Evolutionary conservation across 2,113 vertebrate species (phyloP).

Genomic region (Rhinoptilus africanus): DNA sequence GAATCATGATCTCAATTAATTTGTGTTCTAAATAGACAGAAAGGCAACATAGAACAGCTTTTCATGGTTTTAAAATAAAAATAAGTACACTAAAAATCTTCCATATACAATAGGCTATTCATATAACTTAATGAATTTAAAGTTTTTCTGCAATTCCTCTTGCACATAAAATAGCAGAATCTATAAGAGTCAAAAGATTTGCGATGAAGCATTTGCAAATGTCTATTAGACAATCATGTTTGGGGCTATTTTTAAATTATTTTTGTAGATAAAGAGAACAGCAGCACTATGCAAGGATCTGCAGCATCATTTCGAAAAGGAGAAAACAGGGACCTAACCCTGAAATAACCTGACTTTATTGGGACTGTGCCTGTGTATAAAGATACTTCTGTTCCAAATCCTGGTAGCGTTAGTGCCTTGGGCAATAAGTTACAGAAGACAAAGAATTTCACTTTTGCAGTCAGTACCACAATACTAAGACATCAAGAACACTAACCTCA

Average conservation of each 20-base stretch:
- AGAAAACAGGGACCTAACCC: neutral
- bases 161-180: neutral
- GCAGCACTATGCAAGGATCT: neutral
- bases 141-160: neutral
- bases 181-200: neutral
- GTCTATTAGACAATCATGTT: neutral
- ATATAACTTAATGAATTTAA: neutral
- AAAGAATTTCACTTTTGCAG: conserved; percentile 9
- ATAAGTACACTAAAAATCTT: neutral
- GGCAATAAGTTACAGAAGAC: neutral
- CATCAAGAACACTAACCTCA: conserved; percentile 25
- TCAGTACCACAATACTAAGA: neutral
- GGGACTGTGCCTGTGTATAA: neutral
- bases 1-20: conserved; percentile 53
- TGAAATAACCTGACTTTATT: neutral
- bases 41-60: neutral
- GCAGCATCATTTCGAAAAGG: neutral
- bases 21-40: conserved; percentile 23
- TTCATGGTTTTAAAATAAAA: conserved; percentile 18
- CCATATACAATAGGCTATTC: neutral
- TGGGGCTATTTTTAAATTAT: rapidly evolving
- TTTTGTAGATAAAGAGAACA: neutral
- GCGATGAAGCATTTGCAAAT: neutral
- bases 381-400: neutral
- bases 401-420: neutral